These are phyloP conservation scores for Dynastes grantii DNA, from an alignment of 2,888 invertebrate species.

Conservation along the genomic window DNA sequence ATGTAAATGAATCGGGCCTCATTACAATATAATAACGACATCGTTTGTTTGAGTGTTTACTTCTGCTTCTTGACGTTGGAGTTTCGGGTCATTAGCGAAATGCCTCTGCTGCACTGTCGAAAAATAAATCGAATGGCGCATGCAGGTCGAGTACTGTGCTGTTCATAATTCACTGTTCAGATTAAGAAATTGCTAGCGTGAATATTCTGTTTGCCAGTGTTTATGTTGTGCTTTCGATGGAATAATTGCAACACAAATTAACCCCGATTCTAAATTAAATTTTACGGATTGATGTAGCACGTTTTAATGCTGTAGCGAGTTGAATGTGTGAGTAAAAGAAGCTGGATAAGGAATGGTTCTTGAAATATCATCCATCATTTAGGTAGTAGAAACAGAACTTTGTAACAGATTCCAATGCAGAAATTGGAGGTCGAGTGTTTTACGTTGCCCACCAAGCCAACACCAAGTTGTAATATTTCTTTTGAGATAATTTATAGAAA, in stretches of 20 bases:
- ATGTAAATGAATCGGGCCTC: constrained; percentile 47
- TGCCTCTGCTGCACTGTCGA: constrained; percentile 4
- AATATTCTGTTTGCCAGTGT: too few relatives aligned
- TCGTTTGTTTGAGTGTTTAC: constrained; percentile 46
- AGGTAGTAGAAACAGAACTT: too few relatives aligned
- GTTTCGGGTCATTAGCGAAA: constrained; percentile 42
- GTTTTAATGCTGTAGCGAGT: too few relatives aligned
- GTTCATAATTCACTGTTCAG: not conserved
- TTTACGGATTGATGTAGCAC: not conserved
- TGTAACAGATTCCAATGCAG: too few relatives aligned
- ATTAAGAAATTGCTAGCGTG: not conserved
- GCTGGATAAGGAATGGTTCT: too few relatives aligned
- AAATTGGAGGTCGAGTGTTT: too few relatives aligned
- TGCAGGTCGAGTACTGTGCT: not conserved
- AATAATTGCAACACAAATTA: constrained; percentile 2
- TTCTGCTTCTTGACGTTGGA: constrained; percentile 20
- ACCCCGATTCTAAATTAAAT: not conserved
- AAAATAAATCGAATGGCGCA: constrained; percentile 21
- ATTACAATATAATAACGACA: constrained; percentile 48
- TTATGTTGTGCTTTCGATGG: not conserved
- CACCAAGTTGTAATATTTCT: too few relatives aligned
- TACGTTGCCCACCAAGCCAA: too few relatives aligned
- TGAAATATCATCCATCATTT: too few relatives aligned
- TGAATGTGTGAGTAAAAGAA: too few relatives aligned
- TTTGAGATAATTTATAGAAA: too few relatives aligned